A percentile compares a stretch with the other conserved stretches of the same genome.
phyloP scores from a whole-genome alignment of 2,797 vertebrate species.

The Brachyrhaphis roseni region DNA sequence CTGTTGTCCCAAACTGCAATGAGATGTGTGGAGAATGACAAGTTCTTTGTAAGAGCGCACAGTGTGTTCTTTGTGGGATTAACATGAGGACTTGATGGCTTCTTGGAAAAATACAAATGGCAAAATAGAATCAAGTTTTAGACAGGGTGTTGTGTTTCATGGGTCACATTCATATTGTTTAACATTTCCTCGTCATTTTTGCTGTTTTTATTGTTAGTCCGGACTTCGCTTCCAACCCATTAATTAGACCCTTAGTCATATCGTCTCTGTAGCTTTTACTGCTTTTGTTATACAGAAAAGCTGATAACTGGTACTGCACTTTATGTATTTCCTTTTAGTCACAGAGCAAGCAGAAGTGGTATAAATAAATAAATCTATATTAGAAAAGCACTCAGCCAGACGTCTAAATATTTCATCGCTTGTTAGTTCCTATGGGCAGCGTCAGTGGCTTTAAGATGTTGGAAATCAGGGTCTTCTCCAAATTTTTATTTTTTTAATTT shows the following conservation, averaged over 20 bases:
- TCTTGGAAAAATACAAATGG: constrained; percentile 71
- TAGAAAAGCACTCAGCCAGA: constrained; percentile 64
- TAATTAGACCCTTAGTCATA: constrained; percentile 9
- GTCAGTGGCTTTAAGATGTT: constrained; percentile 36
- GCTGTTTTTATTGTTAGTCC: neutral
- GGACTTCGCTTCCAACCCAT: constrained; percentile 23
- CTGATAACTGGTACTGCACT: constrained; percentile 36
- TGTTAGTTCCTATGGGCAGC: constrained; percentile 58
- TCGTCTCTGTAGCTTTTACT: constrained; percentile 10
- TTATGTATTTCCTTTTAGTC: constrained; percentile 42
- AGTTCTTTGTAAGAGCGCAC: constrained; percentile 49
- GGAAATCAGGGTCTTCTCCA: neutral
- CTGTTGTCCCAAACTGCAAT: constrained; percentile 58
- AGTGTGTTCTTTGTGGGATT: constrained; percentile 66
- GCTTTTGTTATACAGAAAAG: constrained; percentile 19
- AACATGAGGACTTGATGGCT: constrained; percentile 62
- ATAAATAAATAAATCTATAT: constrained; percentile 73
- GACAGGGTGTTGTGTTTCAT: constrained; percentile 5
- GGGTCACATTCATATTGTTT: constrained; percentile 3
- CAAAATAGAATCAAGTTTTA: constrained; percentile 51
- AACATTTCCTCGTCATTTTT: neutral
- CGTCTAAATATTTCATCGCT: constrained; percentile 73
- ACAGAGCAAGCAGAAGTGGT: constrained; percentile 42
- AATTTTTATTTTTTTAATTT: neutral
- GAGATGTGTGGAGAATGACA: constrained; percentile 56